These are phyloP conservation scores for Acronicta alni DNA, from an alignment of 2,888 invertebrate species.

Conservation along the genomic window DNA sequence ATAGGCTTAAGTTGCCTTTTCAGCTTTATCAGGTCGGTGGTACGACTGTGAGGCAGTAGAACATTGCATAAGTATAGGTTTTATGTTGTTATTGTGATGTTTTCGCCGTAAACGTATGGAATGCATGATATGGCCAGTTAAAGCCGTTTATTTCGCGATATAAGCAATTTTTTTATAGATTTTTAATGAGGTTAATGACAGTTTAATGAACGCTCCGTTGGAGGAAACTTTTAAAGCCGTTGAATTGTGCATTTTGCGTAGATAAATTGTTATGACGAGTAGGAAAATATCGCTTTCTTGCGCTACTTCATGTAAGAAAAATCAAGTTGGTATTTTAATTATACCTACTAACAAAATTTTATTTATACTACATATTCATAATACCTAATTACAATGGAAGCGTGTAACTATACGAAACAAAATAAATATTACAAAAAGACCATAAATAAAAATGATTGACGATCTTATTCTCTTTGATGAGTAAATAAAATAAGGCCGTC, in stretches of 20 bases:
- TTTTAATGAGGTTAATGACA: constrained; percentile 70
- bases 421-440: constrained; percentile 9
- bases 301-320: constrained; percentile 3
- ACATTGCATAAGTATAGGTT: constrained; percentile 89
- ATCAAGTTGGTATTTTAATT: neutral
- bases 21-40: constrained; percentile 89
- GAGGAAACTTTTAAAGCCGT: constrained; percentile 45
- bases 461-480: constrained; percentile 20
- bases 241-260: constrained; percentile 36
- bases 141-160: constrained; percentile 78
- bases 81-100: constrained; percentile 89
- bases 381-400: constrained; percentile 4
- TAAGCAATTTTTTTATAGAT: constrained; percentile 76
- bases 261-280: constrained; percentile 32
- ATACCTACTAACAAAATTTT: neutral
- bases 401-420: neutral
- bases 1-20: constrained; percentile 89
- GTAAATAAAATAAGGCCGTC: constrained; percentile 4
- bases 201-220: constrained; percentile 45
- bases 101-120: constrained; percentile 87
- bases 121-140: constrained; percentile 84
- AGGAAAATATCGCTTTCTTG: constrained; percentile 23
- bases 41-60: constrained; percentile 88
- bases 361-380: constrained; percentile 2
- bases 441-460: constrained; percentile 33